Percentiles rank a stretch among this genome's conserved stretches.
Conservation (phyloP, 2,888 invertebrate genomes). For the Argyresthia albistria region DNA sequence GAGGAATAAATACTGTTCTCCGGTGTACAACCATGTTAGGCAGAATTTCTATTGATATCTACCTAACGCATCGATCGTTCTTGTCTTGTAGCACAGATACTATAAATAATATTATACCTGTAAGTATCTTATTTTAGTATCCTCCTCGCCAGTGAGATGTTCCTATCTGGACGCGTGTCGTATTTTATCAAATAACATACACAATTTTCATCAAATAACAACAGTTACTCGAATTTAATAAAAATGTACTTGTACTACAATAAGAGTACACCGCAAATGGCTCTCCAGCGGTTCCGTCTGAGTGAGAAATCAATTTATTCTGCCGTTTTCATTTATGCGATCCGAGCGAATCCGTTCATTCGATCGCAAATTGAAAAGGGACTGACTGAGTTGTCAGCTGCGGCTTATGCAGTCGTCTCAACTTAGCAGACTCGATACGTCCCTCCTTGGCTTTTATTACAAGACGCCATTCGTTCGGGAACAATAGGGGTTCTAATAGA, state of each 20-base stretch:
- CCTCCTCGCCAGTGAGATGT: too few relatives aligned
- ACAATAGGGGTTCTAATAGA: background rate
- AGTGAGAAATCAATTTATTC: slow-evolving; percentile 70
- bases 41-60: too few relatives aligned
- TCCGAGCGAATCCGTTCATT: slow-evolving; percentile 62
- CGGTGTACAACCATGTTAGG: too few relatives aligned
- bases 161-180: too few relatives aligned
- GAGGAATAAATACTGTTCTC: too few relatives aligned
- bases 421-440: slow-evolving; percentile 15
- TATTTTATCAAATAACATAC: too few relatives aligned
- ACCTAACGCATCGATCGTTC: too few relatives aligned
- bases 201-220: too few relatives aligned
- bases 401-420: slow-evolving; percentile 58
- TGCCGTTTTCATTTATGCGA: slow-evolving; percentile 66
- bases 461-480: slow-evolving; percentile 4
- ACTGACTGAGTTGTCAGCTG: slow-evolving; percentile 61
- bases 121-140: too few relatives aligned
- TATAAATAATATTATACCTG: too few relatives aligned
- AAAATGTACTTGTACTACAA: slow-evolving; percentile 8
- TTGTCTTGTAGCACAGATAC: too few relatives aligned
- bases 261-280: slow-evolving; percentile 14
- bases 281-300: slow-evolving; percentile 45
- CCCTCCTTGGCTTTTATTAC: slow-evolving; percentile 3
- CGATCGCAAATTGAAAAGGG: slow-evolving; percentile 66
- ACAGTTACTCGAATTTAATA: too few relatives aligned